phyloP scores from a whole-genome alignment of 1,140 invertebrate species.

The Drosophila azteca region DNA sequence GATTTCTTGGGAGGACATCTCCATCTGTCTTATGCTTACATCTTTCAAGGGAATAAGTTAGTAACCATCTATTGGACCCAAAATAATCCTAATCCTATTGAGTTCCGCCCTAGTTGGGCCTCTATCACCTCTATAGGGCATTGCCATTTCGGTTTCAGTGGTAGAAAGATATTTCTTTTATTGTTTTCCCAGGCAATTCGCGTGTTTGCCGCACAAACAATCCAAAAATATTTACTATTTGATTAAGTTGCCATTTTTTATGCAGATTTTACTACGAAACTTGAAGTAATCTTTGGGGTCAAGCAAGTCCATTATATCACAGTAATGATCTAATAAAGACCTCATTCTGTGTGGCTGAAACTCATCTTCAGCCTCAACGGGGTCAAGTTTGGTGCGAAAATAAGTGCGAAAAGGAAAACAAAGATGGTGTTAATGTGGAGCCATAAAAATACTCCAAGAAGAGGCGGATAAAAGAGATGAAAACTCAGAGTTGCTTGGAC shows the following conservation, averaged over 20 bases:
- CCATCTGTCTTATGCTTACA: too few relatives aligned
- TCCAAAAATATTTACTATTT: constrained; percentile 51
- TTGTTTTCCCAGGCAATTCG: constrained; percentile 35
- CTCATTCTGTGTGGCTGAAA: constrained; percentile 16
- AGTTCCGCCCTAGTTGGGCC: too few relatives aligned
- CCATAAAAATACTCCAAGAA: constrained; percentile 50
- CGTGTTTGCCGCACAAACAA: constrained; percentile 51
- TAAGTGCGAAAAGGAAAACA: constrained; percentile 14
- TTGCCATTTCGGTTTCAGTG: background rate
- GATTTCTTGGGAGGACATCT: too few relatives aligned
- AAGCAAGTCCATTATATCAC: constrained; percentile 34
- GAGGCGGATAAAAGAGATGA: constrained; percentile 25
- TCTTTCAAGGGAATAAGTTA: too few relatives aligned
- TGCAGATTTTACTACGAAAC: constrained; percentile 20
- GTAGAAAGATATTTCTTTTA: background rate
- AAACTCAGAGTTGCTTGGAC: constrained; percentile 20
- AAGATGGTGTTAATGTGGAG: constrained; percentile 51
- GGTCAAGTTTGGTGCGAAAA: constrained; percentile 68
- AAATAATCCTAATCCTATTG: background rate
- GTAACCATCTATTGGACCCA: too few relatives aligned
- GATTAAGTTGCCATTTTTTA: constrained; percentile 43
- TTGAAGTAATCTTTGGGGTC: constrained; percentile 43
- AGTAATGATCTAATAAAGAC: constrained; percentile 43
- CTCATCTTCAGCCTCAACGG: constrained; percentile 21
- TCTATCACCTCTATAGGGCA: constrained; percentile 1